Base-by-base conservation (phyloP, 2,113 vertebrate genomes). In the Salvator merianae region DNA sequence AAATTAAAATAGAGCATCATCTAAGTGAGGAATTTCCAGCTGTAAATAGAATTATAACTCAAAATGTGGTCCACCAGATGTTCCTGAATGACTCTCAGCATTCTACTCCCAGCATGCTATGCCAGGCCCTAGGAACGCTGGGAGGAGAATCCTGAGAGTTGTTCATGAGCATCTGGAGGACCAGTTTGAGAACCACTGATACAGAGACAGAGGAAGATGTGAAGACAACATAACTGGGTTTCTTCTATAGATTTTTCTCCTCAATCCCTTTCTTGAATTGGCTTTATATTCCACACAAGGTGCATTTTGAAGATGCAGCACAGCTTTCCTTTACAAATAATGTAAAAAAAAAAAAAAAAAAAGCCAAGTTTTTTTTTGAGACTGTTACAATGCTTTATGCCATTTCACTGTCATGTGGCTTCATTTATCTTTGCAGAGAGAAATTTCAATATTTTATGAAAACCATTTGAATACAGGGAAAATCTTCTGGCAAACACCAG, bases 381-480 rank as follows among this genome's bases (percentile, higher is more conserved):
- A 89, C 2, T 0, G 47, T 47, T 80, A 72, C 87, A 84, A 78
- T 85, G 69, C 81, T 79, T 88, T 65, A 74, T 66, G 2, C 83
- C 63, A 79, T 86, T 1, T 22, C 78, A 63, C 32, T 7, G 70
- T 55, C 20, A 90, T 86, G 87, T 90, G 82, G 55, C 70, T 88
- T 85, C 87, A 86, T 90, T 90, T 93, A 90, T 94, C 90, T 91
- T 88, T 75, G 77, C 78, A 79, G 84, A 93, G 88, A 94, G 87
- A 88, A 92, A 70, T 88, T 92, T 94, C 93, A 94, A 90, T 95
- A 92, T 95, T 96, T 95, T 92, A 95, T 93, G 90, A 91, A 93
- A 92, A 88, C 82, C 50, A 32, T 94, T 95, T 93, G 87, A 89
- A 85, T 92, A 86, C 68, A 92, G 81, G 8, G 90, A 85, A 84